Conservation (phyloP, 2,888 invertebrate genomes). For the Phortica okadai region DNA sequence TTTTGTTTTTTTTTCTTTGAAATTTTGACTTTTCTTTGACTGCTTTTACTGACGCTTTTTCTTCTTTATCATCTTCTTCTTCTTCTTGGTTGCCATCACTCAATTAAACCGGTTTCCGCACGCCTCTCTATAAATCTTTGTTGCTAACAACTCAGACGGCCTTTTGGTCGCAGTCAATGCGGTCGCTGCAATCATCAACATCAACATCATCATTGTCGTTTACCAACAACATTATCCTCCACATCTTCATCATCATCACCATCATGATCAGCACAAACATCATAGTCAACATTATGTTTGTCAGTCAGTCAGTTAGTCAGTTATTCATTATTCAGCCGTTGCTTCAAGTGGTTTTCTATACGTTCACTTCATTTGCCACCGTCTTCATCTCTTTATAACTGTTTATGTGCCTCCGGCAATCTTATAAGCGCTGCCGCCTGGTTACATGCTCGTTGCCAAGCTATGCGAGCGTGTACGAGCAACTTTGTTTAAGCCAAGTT, state of each 20-base stretch:
- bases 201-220: slow-evolving; percentile 17
- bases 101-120: slow-evolving; percentile 64
- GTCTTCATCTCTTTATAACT: neutral
- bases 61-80: neutral
- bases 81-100: slow-evolving; percentile 36
- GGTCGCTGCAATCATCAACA: slow-evolving; percentile 1
- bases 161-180: neutral
- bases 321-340: too few relatives aligned
- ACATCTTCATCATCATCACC: too few relatives aligned
- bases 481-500: slow-evolving; percentile 46
- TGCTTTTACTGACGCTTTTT: slow-evolving; percentile 15
- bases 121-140: slow-evolving; percentile 35
- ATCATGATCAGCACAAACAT: too few relatives aligned
- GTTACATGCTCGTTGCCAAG: neutral
- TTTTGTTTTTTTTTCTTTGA: neutral
- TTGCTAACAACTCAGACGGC: neutral
- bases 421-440: too few relatives aligned
- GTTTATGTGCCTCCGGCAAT: too few relatives aligned
- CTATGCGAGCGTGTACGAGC: neutral
- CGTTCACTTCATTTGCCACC: neutral
- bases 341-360: neutral
- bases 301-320: too few relatives aligned
- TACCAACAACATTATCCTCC: too few relatives aligned
- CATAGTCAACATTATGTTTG: too few relatives aligned
- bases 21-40: neutral